These are phyloP conservation scores for Brachyopa scutellaris DNA, from an alignment of 2,888 invertebrate species.

Conservation along the genomic window DNA sequence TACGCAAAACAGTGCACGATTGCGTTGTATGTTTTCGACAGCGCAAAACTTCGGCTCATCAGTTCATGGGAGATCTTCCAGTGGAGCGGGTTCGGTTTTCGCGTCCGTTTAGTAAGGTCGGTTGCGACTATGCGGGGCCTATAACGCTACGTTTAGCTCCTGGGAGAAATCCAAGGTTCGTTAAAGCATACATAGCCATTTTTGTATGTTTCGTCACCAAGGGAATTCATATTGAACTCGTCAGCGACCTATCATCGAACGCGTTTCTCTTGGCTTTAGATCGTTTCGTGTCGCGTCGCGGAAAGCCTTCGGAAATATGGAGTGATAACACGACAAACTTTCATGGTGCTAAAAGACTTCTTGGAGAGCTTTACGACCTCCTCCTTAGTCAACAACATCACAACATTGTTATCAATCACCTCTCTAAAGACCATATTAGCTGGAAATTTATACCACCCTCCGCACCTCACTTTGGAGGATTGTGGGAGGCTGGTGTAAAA, in stretches of 20 bases:
- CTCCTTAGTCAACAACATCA: neutral
- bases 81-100: neutral
- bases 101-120: slow-evolving; percentile 4
- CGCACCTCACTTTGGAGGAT: slow-evolving; percentile 1
- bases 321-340: slow-evolving; percentile 29
- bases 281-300: neutral
- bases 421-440: neutral
- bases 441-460: slow-evolving; percentile 15
- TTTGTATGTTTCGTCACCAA: slow-evolving; percentile 19
- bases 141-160: neutral
- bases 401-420: neutral
- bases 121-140: neutral
- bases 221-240: slow-evolving; percentile 12
- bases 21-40: slow-evolving; percentile 21
- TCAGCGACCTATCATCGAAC: neutral
- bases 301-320: neutral
- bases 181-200: neutral
- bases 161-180: neutral
- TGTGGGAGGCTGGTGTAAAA: slow-evolving; percentile 38
- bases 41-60: neutral
- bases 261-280: slow-evolving; percentile 2
- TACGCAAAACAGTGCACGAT: neutral
- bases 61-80: slow-evolving; percentile 8
- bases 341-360: neutral
- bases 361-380: neutral